Percentiles rank a stretch among this genome's conserved stretches.
These are phyloP conservation scores for Scaptodrosophila lebanonensis DNA, from an alignment of 1,140 invertebrate genomes.

Conservation along the genomic window DNA sequence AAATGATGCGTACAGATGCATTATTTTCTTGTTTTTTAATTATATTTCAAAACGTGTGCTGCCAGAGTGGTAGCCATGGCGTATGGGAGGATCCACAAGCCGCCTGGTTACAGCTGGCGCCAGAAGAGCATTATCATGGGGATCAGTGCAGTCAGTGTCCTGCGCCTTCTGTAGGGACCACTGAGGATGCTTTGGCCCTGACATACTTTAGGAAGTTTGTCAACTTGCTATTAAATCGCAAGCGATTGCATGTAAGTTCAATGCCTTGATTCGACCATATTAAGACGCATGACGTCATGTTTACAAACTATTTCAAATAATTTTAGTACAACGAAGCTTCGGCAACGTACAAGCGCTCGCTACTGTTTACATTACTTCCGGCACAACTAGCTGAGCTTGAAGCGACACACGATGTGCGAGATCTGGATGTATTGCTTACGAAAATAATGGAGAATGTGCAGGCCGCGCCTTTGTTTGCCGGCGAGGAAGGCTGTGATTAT, in stretches of 20 bases:
- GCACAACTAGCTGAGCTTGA: constrained; percentile 48
- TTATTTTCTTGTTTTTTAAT: constrained; percentile 36
- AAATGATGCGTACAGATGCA: constrained; percentile 29
- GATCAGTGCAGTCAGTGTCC: constrained; percentile 12
- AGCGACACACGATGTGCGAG: constrained; percentile 43
- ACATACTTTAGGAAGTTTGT: constrained; percentile 64
- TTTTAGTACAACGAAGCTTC: constrained; percentile 39
- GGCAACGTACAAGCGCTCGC: constrained; percentile 35
- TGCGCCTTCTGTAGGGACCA: neutral
- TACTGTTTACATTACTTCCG: constrained; percentile 46
- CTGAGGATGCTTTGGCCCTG: constrained; percentile 46
- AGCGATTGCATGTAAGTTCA: constrained; percentile 45
- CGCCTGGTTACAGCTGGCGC: constrained; percentile 38
- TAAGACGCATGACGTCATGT: constrained; percentile 48
- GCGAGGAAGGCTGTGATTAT: constrained; percentile 18
- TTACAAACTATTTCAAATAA: constrained; percentile 9
- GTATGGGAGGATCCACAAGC: constrained; percentile 51
- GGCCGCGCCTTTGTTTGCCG: constrained; percentile 17
- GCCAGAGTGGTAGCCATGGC: constrained; percentile 31
- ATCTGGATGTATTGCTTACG: constrained; percentile 52
- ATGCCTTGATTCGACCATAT: neutral
- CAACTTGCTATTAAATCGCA: constrained; percentile 44
- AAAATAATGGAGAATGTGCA: constrained; percentile 43
- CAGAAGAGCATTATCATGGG: neutral
- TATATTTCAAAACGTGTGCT: constrained; percentile 41